Evolutionary conservation across 1,140 invertebrate genomes (phyloP), one percentile per base, ranked within the genome.

Genomic region (Drosophila sp.): DNA sequence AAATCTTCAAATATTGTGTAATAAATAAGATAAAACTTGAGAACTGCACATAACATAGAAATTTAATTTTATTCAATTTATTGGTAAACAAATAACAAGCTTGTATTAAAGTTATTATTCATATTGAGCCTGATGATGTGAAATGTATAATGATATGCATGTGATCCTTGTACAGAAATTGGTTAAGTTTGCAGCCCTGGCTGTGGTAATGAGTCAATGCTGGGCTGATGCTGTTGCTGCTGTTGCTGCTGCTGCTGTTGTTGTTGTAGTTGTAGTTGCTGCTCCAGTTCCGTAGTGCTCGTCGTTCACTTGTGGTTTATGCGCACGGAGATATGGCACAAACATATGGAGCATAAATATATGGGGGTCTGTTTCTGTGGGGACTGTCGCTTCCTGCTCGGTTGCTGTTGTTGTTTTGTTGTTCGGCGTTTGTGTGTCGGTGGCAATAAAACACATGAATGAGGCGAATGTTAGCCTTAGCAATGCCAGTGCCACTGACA

Each of bases 311-410:
- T 87, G 83, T 87, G 82, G 82, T 78, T 87, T 87, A 87, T 86
- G 83, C 64, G 59, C 67, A 58, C 73, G 65, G 57, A 87, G 82
- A 87, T 87, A 89, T 82, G 83, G 83, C 83, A 79, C 66, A 72
- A 81, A 78, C 82, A 87, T 87, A 87, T 87, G 83, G 71, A 75
- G 83, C 83, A 89, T 81, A 87, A 89, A 86, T 82, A 86, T 87
- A 78, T 69, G 46, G 36, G 50, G 50, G 50, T 13, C 16, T 53
- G 32, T 6, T 16, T 72, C 51, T 51, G 57, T 45, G 75, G 45
- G 61, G 46, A 48, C 58, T 41, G 53, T 73, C 57, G 80, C 81
- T 77, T 80, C 81, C 82, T 79, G 82, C 46, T 66, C 58, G 69
- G 41, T 75, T 71, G n/a, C n/a, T n/a, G n/a, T 54, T 66, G 61